Percentiles rank a stretch among this genome's conserved stretches.
Conservation (phyloP, 2,113 vertebrate genomes). For the Harpagus bidentatus region DNA sequence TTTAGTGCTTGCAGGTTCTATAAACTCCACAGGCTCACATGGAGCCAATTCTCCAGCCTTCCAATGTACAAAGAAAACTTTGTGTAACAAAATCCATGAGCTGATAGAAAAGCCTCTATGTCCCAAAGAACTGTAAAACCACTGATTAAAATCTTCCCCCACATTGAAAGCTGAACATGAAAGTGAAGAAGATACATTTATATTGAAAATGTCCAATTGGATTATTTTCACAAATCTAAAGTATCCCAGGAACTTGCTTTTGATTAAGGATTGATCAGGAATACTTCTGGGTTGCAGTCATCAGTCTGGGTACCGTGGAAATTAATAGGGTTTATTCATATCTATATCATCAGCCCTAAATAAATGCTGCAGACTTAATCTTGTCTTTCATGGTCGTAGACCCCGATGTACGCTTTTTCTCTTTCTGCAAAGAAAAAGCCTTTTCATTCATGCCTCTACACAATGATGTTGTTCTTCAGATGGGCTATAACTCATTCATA, state of each 20-base stretch:
- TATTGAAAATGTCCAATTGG: neutral
- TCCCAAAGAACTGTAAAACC: neutral
- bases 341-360: neutral
- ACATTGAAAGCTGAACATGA: neutral
- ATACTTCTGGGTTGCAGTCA: neutral
- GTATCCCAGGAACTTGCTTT: neutral
- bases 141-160: neutral
- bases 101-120: conserved; percentile 15
- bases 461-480: neutral
- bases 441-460: neutral
- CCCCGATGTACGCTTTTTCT: neutral
- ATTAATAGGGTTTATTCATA: neutral
- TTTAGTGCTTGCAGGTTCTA: conserved; percentile 9
- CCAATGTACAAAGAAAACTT: conserved; percentile 46
- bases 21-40: neutral
- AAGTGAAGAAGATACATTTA: neutral
- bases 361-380: neutral
- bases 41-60: conserved; percentile 11
- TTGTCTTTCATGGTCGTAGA: neutral
- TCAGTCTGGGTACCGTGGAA: neutral
- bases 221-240: neutral
- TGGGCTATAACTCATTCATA: neutral
- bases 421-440: neutral
- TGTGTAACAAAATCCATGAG: conserved; percentile 34
- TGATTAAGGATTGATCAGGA: neutral